Evolutionary conservation across 2,113 vertebrate genomes (phyloP).

Genomic region (Notarius lentiginosus): DNA sequence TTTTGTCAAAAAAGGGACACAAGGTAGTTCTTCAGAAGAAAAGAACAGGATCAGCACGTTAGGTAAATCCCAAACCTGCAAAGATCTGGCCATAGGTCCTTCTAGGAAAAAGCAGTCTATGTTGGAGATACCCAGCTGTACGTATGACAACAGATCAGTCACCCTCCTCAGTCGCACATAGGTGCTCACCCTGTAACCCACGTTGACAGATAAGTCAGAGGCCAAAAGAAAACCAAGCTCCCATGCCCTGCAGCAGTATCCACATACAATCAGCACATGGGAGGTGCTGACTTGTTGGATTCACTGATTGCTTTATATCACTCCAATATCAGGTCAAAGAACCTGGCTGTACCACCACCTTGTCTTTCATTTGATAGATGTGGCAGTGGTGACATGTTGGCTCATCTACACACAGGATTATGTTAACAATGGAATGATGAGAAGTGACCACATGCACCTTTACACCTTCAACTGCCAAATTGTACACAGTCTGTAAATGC

Average conservation of each 20-base stretch:
- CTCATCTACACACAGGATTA: constrained; percentile 13
- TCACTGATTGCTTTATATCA: constrained; percentile 16
- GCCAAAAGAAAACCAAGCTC: too few species aligned
- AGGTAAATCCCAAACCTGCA: background rate
- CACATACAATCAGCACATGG: background rate
- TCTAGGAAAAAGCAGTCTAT: too few species aligned
- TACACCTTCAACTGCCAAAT: background rate
- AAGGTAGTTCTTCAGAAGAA: too few species aligned
- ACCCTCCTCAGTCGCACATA: background rate
- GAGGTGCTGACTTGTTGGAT: constrained; percentile 23
- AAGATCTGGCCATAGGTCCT: background rate
- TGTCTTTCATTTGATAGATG: constrained; percentile 11
- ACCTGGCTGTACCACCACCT: background rate
- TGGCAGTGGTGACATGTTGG: constrained; percentile 12
- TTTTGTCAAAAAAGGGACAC: constrained; percentile 16
- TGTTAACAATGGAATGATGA: constrained; percentile 9
- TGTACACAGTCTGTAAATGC: background rate
- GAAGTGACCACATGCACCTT: constrained; percentile 6
- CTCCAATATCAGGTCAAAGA: background rate
- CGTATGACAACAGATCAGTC: background rate
- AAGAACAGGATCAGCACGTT: background rate
- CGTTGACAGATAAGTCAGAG: too few species aligned
- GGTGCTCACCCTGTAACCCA: too few species aligned
- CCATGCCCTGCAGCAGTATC: too few species aligned
- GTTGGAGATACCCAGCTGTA: background rate